Conservation (phyloP, 1,140 invertebrate species). For the Drosophila persimilis region DNA sequence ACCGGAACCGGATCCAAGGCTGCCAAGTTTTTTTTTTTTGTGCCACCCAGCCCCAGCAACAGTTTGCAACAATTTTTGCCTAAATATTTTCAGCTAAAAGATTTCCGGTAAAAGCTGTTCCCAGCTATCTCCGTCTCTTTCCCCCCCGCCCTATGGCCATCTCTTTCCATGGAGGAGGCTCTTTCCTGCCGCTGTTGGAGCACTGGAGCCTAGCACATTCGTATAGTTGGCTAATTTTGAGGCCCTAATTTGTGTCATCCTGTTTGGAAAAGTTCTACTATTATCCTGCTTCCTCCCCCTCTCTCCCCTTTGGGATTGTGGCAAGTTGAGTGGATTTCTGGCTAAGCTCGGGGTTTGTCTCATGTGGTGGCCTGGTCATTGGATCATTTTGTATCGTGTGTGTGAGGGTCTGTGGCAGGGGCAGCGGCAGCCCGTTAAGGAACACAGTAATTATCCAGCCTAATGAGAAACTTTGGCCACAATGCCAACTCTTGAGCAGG, state of each 20-base stretch:
- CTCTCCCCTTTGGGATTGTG: too few species aligned
- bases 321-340: slow-evolving; percentile 31
- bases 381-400: slow-evolving; percentile 26
- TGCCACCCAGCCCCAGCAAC: slow-evolving; percentile 40
- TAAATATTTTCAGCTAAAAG: slow-evolving; percentile 77
- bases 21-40: slow-evolving; percentile 61
- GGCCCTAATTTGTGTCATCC: slow-evolving; percentile 73
- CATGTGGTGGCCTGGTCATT: slow-evolving; percentile 20
- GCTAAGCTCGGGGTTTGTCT: slow-evolving; percentile 4
- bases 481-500: too few species aligned
- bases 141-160: not conserved
- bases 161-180: not conserved
- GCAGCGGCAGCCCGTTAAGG: slow-evolving; percentile 12
- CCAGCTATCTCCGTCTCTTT: too few species aligned
- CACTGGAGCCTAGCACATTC: slow-evolving; percentile 32
- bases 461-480: slow-evolving; percentile 3
- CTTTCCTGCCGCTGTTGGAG: slow-evolving; percentile 23
- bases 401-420: slow-evolving; percentile 8
- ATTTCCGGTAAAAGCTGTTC: slow-evolving; percentile 64
- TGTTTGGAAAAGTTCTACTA: slow-evolving; percentile 61
- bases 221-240: slow-evolving; percentile 72
- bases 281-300: slow-evolving; percentile 1
- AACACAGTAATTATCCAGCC: slow-evolving; percentile 35
- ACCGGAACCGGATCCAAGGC: slow-evolving; percentile 44
- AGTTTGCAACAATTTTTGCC: slow-evolving; percentile 66